These are phyloP conservation scores for Pseudolaguvia tuberculata DNA, from an alignment of 2,113 vertebrate genomes.

Conservation along the genomic window DNA sequence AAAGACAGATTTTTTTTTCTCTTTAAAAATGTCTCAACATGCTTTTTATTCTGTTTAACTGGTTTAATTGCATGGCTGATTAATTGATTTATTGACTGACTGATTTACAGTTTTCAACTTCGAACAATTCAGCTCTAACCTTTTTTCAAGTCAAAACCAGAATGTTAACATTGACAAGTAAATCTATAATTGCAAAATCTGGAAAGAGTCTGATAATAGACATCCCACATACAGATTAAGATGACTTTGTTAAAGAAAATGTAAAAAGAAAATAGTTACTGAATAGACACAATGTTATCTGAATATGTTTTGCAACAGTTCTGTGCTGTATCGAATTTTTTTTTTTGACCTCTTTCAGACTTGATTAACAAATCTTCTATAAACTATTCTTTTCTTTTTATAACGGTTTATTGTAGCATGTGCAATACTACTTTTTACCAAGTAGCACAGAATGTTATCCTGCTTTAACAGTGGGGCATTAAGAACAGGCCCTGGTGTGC, in stretches of 20 bases:
- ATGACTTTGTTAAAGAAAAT: background rate
- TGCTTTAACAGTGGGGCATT: background rate
- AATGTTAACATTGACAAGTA: background rate
- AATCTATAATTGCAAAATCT: conserved; percentile 22
- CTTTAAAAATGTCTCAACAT: background rate
- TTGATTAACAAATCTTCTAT: background rate
- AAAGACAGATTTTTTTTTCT: background rate
- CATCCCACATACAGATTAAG: background rate
- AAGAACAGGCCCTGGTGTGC: background rate
- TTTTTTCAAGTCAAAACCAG: background rate
- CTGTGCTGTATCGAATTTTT: conserved; percentile 3
- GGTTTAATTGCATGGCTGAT: background rate
- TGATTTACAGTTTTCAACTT: background rate
- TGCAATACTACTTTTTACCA: background rate
- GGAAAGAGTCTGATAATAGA: conserved; percentile 11
- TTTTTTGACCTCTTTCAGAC: background rate
- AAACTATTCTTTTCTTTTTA: background rate
- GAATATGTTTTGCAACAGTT: conserved; percentile 16
- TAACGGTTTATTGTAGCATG: background rate
- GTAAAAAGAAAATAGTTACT: conserved; percentile 1
- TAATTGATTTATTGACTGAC: background rate
- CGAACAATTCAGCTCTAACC: background rate
- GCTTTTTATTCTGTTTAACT: background rate
- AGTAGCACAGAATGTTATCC: background rate
- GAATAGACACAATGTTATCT: conserved; percentile 28